Evolutionary conservation across 2,888 invertebrate species (phyloP).

Genomic region (Drosophila neonasuta): DNA sequence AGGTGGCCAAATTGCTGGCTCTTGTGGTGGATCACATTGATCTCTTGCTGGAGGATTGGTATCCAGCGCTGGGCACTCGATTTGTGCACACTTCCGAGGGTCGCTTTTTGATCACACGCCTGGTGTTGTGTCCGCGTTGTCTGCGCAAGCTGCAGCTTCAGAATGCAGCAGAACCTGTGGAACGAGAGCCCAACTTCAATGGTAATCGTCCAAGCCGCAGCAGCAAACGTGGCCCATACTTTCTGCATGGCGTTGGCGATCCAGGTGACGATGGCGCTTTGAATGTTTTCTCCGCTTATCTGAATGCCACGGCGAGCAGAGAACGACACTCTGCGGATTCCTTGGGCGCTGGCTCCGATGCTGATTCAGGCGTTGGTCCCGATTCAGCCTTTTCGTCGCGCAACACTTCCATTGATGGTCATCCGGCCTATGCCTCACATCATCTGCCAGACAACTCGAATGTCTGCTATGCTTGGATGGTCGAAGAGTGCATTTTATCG

Average conservation of each 20-base stretch:
- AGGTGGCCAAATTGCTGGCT: conserved; percentile 91
- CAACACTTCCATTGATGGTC: conserved; percentile 91
- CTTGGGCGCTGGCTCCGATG: conserved; percentile 86
- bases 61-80: conserved; percentile 96
- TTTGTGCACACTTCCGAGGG: conserved; percentile 99
- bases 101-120: conserved; percentile 94
- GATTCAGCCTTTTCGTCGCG: conserved; percentile 91
- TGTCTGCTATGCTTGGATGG: conserved; percentile 91
- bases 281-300: conserved; percentile 78
- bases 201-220: conserved; percentile 68
- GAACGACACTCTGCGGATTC: conserved; percentile 83
- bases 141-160: conserved; percentile 83
- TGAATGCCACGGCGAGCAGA: conserved; percentile 75
- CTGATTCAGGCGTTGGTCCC: conserved; percentile 93
- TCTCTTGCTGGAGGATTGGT: conserved; percentile 98
- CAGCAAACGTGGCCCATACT: conserved; percentile 60
- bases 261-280: conserved; percentile 70
- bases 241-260: conserved; percentile 65
- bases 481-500: conserved; percentile 97
- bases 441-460: conserved; percentile 80
- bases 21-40: conserved; percentile 97
- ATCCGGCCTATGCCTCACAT: conserved; percentile 82
- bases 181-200: conserved; percentile 52
- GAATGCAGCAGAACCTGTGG: conserved; percentile 72
- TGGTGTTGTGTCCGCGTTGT: conserved; percentile 96